Evolutionary conservation across 1,140 invertebrate genomes (phyloP), one percentile per base, ranked within the genome.

Genomic region (Trichonephila clavata): DNA sequence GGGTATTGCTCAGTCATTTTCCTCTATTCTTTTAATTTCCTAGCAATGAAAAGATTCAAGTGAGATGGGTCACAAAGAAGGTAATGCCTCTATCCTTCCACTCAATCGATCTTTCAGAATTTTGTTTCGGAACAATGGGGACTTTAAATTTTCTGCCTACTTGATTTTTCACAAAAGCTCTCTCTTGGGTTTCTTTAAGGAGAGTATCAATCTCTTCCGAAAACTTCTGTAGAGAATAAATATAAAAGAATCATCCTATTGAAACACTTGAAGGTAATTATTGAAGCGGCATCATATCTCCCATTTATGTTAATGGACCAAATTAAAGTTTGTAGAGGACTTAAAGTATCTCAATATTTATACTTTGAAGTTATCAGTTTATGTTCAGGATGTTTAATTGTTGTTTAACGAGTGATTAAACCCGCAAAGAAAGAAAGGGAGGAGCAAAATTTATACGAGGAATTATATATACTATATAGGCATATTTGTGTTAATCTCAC

Each of bases 111-210:
- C 81, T 57, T 83, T 24, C 39, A 24, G n/a, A 59, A 50, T 57
- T 83, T 83, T 57, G 50, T 24, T 59, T 83, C 43, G n/a, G 43
- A 83, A 83, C 81, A 57, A 83, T 57, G 24, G 43, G 24, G 50
- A 59, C 16, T 83, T 50, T 57, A 83, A 83, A 83, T 83, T 83
- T 83, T 83, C 81, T 57, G 81, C 81, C 43, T 83, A n/a, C 24
- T 83, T 59, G 81, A n/a, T 83, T 83, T 59, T 7, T 57, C 81
- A 59, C 57, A 83, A 83, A 83, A 43, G 43, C 18, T 32, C 18
- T 27, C 71, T 32, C 27, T 77, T 14, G 71, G 71, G 32, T 39
- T 77, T 77, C 71, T 77, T 77, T 77, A 18, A 77, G 27, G 27
- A 77, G 71, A 77, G 27, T 77, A 77, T 77, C 71, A 77, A 18